Percentiles rank a stretch among this genome's conserved stretches.
Conservation (phyloP, 2,113 vertebrate species). For the Callipepla squamata region DNA sequence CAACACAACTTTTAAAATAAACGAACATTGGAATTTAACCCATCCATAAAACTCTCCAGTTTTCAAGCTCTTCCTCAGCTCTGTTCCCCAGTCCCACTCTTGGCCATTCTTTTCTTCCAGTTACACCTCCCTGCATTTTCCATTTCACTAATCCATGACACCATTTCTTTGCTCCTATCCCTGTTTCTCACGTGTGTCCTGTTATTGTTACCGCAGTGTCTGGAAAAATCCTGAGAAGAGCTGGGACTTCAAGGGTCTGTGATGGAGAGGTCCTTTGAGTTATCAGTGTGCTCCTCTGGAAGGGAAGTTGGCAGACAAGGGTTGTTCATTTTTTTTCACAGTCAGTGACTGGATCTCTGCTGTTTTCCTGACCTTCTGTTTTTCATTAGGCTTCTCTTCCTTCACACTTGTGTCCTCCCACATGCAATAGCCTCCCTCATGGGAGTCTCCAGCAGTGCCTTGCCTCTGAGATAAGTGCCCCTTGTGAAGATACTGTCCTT, state of each 20-base stretch:
- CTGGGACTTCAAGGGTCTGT: background rate
- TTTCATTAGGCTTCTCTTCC: background rate
- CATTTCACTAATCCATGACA: background rate
- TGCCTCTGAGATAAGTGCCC: background rate
- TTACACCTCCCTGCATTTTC: background rate
- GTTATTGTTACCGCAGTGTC: background rate
- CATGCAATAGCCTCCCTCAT: background rate
- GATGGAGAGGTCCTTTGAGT: fast-evolving
- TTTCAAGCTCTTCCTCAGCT: background rate
- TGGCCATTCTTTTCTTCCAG: background rate
- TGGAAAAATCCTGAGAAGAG: background rate
- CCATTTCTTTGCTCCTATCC: background rate
- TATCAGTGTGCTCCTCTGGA: background rate
- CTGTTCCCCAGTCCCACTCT: background rate
- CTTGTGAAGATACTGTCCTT: background rate
- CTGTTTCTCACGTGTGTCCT: background rate
- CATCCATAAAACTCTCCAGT: background rate
- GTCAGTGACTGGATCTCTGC: background rate
- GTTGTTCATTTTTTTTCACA: background rate
- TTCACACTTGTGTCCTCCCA: background rate
- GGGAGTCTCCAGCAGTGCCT: background rate
- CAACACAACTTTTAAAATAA: background rate
- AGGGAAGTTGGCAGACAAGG: background rate
- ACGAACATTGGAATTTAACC: background rate
- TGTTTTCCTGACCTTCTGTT: background rate